phyloP scores from a whole-genome alignment of 2,113 vertebrate genomes.

The Crocuta crocuta region DNA sequence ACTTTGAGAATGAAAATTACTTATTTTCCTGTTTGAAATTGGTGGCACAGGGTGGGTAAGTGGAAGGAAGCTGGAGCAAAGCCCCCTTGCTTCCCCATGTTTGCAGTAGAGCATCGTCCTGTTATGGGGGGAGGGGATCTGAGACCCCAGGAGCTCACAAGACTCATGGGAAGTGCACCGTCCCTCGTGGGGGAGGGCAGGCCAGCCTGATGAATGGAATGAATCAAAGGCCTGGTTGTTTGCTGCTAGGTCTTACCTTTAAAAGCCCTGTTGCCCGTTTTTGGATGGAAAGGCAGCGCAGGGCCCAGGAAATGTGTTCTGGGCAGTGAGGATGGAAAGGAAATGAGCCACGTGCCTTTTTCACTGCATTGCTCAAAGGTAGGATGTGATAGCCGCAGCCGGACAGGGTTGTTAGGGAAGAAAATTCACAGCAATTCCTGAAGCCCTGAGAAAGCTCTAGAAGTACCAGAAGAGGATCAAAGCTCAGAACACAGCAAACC shows the following conservation, averaged over 20 bases:
- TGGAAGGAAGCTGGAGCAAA: background rate
- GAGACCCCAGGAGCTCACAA: background rate
- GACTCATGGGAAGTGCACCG: too few relatives aligned
- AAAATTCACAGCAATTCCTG: background rate
- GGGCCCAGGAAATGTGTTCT: background rate
- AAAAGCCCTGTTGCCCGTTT: background rate
- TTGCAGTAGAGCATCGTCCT: accelerated
- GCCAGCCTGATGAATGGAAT: too few relatives aligned
- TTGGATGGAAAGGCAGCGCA: accelerated
- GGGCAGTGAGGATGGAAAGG: background rate
- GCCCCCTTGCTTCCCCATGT: background rate
- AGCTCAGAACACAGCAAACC: background rate
- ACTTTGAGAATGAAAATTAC: background rate
- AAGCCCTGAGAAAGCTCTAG: background rate
- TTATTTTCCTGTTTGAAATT: background rate
- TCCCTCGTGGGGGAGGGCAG: background rate
- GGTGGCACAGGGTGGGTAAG: background rate
- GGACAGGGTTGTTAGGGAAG: background rate
- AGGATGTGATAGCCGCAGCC: background rate
- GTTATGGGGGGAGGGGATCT: background rate
- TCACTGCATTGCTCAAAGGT: background rate
- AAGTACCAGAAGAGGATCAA: accelerated
- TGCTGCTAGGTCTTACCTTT: background rate
- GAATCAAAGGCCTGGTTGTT: too few relatives aligned
- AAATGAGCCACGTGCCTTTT: background rate